Percentiles rank a stretch among this genome's conserved stretches.
phyloP scores from a whole-genome alignment of 2,797 vertebrate species.

The Pangasius krempfi region DNA sequence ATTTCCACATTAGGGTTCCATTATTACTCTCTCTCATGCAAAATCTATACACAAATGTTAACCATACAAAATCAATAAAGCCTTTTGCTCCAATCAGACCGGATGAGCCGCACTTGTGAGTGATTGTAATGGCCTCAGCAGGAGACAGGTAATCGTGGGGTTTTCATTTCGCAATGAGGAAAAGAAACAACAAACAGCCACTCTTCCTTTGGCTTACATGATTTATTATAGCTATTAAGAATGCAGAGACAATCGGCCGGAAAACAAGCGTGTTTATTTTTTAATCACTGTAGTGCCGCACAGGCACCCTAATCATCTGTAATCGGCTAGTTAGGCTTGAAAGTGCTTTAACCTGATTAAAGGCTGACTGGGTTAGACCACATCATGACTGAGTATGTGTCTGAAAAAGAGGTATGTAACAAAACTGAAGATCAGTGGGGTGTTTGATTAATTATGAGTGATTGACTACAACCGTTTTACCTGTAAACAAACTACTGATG shows the following conservation, averaged over 20 bases:
- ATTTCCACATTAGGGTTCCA: slow-evolving; percentile 15
- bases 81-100: slow-evolving; percentile 46
- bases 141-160: slow-evolving; percentile 56
- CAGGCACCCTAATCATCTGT: slow-evolving; percentile 58
- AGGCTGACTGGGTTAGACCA: slow-evolving; percentile 60
- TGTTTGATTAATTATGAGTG: slow-evolving; percentile 26
- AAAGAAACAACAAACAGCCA: slow-evolving; percentile 57
- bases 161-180: slow-evolving; percentile 53
- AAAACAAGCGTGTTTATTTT: slow-evolving; percentile 63
- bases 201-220: slow-evolving; percentile 49
- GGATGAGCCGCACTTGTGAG: slow-evolving; percentile 41
- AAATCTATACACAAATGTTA: slow-evolving; percentile 37
- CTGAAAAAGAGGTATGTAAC: slow-evolving; percentile 12
- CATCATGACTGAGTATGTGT: slow-evolving; percentile 25
- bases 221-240: slow-evolving; percentile 62
- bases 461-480: neutral
- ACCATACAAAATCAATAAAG: slow-evolving; percentile 38
- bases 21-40: slow-evolving; percentile 11
- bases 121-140: slow-evolving; percentile 49
- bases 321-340: slow-evolving; percentile 57
- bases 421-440: slow-evolving; percentile 9
- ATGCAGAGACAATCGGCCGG: slow-evolving; percentile 66
- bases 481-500: slow-evolving; percentile 21
- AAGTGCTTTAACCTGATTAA: slow-evolving; percentile 56
- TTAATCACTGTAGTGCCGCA: slow-evolving; percentile 54